Base-by-base conservation (phyloP, 2,888 invertebrate genomes). In the Oithona nana region DNA sequence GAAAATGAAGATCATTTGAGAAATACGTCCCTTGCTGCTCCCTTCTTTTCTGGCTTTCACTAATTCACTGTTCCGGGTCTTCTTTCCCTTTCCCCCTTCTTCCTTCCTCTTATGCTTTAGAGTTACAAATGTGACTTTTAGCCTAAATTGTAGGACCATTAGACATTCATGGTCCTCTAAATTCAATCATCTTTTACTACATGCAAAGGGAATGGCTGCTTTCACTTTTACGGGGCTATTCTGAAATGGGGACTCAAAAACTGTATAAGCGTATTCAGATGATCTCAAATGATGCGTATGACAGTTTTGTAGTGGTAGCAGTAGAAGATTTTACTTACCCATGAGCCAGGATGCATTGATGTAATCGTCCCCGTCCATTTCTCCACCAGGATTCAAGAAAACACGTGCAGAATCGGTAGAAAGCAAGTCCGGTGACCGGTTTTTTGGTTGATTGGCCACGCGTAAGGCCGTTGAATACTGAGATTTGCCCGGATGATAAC, bases 261-360 rank as follows among this genome's bases (percentile, higher is more conserved):
- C n/a, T n/a, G n/a, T n/a, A n/a, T n/a, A n/a, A n/a, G n/a, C n/a
- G n/a, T n/a, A n/a, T n/a, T n/a, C n/a, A n/a, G n/a, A n/a, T n/a
- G n/a, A n/a, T n/a, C n/a, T n/a, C n/a, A n/a, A 39, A 39, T 39
- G 39, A 39, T 39, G 39, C 39, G 39, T 39, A 39, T 39, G 39
- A 39, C 39, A 39, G 6, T 16, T 39, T 39, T 39, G n/a, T n/a
- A n/a, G n/a, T 11, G 48, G n/a, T 11, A n/a, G 48, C 48, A 48
- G n/a, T 54, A 1, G n/a, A n/a, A n/a, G n/a, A n/a, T 59, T 48
- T 20, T 1, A 48, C 62, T 28, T 29, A 64, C 64, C 64, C 31
- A 52, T 55, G n/a, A 80, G 73, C 84, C 89, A 93, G n/a, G 89
- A 88, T 29, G 90, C 93, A 75, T 94, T 93, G 68, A 94, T 87